Percentiles rank a stretch among this genome's conserved stretches.
Conservation (phyloP, 2,797 vertebrate genomes). For the Alcedo atthis region DNA sequence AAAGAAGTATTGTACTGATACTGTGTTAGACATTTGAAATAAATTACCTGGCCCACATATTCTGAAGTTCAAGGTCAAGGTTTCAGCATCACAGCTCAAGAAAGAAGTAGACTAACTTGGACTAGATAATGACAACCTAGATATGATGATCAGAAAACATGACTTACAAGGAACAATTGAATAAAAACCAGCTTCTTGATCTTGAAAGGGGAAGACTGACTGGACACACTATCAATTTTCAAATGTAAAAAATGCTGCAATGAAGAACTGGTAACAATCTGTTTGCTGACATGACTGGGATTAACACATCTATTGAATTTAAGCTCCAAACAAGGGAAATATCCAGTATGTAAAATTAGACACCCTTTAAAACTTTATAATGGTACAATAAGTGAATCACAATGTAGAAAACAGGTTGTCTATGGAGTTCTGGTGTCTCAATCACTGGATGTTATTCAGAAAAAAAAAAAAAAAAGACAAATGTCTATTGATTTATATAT, state of each 20-base stretch:
- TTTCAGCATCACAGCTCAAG: not conserved
- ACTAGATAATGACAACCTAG: not conserved
- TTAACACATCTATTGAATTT: not conserved
- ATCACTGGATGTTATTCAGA: not conserved
- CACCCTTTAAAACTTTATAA: not conserved
- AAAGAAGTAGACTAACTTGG: not conserved
- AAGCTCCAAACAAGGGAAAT: not conserved
- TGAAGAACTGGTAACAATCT: not conserved
- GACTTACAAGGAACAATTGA: not conserved
- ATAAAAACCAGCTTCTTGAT: not conserved
- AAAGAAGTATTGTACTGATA: not conserved
- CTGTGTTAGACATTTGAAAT: not conserved
- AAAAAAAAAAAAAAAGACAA: not conserved
- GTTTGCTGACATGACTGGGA: not conserved
- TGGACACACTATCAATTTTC: not conserved
- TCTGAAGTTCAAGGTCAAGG: not conserved
- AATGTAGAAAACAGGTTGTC: not conserved
- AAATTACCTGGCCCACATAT: not conserved
- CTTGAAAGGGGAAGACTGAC: not conserved
- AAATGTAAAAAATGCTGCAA: not conserved
- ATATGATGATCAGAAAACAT: not conserved
- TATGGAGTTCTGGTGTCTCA: slow-evolving; percentile 1
- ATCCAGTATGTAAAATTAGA: not conserved
- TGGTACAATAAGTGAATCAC: not conserved
- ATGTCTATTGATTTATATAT: slow-evolving; percentile 2